Conservation (phyloP, 2,797 vertebrate species). For the Nothura maculosa region DNA sequence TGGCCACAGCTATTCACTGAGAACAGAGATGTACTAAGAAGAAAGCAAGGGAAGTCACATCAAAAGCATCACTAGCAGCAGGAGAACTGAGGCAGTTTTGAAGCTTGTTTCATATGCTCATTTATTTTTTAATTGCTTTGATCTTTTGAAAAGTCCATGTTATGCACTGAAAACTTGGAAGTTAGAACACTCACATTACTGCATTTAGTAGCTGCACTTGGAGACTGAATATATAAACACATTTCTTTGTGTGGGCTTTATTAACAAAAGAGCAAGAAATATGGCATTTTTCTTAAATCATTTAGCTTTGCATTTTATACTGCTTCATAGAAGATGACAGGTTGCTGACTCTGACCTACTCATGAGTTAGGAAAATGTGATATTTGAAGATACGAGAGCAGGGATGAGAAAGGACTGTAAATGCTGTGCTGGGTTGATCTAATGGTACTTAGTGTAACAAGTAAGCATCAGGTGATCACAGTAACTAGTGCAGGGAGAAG, state of each 20-base stretch:
- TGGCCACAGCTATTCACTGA: slow-evolving; percentile 3
- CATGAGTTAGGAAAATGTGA: background rate
- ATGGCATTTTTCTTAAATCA: background rate
- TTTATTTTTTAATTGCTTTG: slow-evolving; percentile 70
- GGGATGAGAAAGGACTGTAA: background rate
- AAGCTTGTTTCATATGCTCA: slow-evolving; percentile 16
- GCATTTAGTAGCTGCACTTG: background rate
- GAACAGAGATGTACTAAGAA: slow-evolving; percentile 6
- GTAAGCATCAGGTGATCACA: background rate
- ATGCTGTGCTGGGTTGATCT: background rate
- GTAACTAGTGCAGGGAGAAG: background rate
- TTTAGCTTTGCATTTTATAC: background rate
- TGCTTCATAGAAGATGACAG: background rate
- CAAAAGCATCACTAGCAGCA: slow-evolving; percentile 24
- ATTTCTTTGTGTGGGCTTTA: background rate
- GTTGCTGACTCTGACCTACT: background rate
- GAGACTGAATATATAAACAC: background rate
- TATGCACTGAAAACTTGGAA: slow-evolving; percentile 18
- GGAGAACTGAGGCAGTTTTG: slow-evolving; percentile 25
- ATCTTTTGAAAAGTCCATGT: slow-evolving; percentile 47
- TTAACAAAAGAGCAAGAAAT: background rate
- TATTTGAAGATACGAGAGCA: background rate
- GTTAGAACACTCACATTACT: background rate
- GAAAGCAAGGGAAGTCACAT: background rate
- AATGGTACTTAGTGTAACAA: background rate